A percentile compares a stretch with the other conserved stretches of the same genome.
phyloP scores from a whole-genome alignment of 2,797 vertebrate species.

The Natrix natrix region DNA sequence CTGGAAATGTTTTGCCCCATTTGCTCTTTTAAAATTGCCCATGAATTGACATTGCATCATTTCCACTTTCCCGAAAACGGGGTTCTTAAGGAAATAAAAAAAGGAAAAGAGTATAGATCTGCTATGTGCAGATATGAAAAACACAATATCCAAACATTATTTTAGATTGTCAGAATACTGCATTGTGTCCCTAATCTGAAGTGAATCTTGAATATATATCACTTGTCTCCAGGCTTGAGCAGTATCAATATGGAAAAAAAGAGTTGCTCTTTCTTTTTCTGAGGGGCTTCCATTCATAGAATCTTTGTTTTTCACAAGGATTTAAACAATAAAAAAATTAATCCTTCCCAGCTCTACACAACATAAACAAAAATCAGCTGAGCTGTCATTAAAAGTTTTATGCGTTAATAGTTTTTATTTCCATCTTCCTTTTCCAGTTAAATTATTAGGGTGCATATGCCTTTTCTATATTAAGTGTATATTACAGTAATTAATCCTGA shows the following conservation, averaged over 20 bases:
- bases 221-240: background rate
- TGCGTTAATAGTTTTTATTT: background rate
- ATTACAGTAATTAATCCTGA: background rate
- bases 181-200: background rate
- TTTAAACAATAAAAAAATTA: background rate
- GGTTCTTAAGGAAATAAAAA: slow-evolving; percentile 63
- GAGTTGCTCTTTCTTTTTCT: background rate
- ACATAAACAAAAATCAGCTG: background rate
- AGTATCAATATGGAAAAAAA: background rate
- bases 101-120: slow-evolving; percentile 61
- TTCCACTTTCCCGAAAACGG: slow-evolving; percentile 70
- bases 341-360: background rate
- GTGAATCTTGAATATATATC: background rate
- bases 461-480: background rate
- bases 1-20: slow-evolving; percentile 56
- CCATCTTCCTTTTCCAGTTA: background rate
- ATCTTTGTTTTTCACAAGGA: background rate
- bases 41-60: slow-evolving; percentile 75
- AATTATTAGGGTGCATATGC: background rate
- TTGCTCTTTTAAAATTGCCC: slow-evolving; percentile 62
- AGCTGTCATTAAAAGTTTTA: background rate
- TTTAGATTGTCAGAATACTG: background rate
- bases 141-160: slow-evolving; percentile 22
- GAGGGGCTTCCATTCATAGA: background rate
- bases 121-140: slow-evolving; percentile 58